These are phyloP conservation scores for Coregonus ussuriensis DNA, from an alignment of 2,797 vertebrate species.

Conservation along the genomic window DNA sequence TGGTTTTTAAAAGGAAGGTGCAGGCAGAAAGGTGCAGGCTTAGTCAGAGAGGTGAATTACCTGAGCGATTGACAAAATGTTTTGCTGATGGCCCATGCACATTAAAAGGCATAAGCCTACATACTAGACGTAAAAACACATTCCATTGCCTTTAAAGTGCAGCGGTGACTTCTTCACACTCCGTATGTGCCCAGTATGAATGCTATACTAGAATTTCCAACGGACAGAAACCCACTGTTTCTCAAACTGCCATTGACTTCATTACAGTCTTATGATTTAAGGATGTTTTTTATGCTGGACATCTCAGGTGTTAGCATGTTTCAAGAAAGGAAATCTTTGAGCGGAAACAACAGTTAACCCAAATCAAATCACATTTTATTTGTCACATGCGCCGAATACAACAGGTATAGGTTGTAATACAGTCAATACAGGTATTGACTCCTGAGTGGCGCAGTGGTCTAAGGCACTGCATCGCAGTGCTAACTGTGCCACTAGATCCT, in stretches of 20 bases:
- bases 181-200: neutral
- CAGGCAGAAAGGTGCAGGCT: neutral
- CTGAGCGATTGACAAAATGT: neutral
- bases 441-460: no score
- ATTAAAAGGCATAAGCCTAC: neutral
- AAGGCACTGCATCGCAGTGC: no score
- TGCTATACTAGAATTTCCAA: neutral
- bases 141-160: neutral
- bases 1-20: neutral
- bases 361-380: no score
- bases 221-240: neutral
- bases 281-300: conserved; percentile 43
- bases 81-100: neutral
- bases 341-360: conserved; percentile 73
- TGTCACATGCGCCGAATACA: no score
- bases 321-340: conserved; percentile 69
- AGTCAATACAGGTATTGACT: no score
- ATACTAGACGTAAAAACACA: neutral
- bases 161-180: neutral
- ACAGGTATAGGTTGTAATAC: no score
- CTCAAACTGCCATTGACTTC: neutral
- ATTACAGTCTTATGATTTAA: neutral
- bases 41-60: conserved; percentile 2
- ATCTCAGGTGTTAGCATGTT: conserved; percentile 74
- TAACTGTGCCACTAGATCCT: no score